phyloP scores from a whole-genome alignment of 2,113 vertebrate genomes.

The Aplodontia rufa region DNA sequence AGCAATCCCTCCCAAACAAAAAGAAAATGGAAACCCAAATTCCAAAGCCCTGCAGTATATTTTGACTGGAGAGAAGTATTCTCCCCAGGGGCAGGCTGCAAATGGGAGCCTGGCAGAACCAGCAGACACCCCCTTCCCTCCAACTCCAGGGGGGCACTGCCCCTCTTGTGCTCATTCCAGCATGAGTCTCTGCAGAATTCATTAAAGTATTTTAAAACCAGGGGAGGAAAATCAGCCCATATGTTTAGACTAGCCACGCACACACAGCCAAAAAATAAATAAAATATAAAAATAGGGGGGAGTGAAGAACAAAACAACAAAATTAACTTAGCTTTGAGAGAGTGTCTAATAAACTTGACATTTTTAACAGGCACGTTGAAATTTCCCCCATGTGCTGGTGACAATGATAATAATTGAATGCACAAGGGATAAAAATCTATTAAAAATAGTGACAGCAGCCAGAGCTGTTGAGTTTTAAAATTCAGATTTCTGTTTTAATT shows the following conservation, averaged over 20 bases:
- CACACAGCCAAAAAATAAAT: constrained; percentile 42
- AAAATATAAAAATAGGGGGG: not conserved
- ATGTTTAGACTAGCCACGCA: constrained; percentile 54
- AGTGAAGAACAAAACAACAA: constrained; percentile 61
- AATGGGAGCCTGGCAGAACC: not conserved
- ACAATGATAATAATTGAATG: constrained; percentile 72
- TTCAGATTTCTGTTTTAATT: constrained; percentile 56
- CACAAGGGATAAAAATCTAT: constrained; percentile 64
- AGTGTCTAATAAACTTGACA: constrained; percentile 74
- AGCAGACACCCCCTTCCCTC: not conserved
- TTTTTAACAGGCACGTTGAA: constrained; percentile 73
- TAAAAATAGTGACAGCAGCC: constrained; percentile 64
- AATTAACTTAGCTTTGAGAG: constrained; percentile 68
- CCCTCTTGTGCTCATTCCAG: not conserved
- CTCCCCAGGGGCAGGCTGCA: not conserved
- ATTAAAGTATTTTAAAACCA: constrained; percentile 61
- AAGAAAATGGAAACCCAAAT: constrained; percentile 17
- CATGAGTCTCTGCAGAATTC: constrained; percentile 39
- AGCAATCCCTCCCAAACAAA: not conserved
- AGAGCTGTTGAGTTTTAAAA: constrained; percentile 52
- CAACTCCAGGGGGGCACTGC: not conserved
- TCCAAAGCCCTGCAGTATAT: not conserved
- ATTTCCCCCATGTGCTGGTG: constrained; percentile 52
- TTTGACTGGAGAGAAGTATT: not conserved
- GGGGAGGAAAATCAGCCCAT: constrained; percentile 36